Conservation (phyloP, 2,888 invertebrate species). For the Ceriagrion tenellum region DNA sequence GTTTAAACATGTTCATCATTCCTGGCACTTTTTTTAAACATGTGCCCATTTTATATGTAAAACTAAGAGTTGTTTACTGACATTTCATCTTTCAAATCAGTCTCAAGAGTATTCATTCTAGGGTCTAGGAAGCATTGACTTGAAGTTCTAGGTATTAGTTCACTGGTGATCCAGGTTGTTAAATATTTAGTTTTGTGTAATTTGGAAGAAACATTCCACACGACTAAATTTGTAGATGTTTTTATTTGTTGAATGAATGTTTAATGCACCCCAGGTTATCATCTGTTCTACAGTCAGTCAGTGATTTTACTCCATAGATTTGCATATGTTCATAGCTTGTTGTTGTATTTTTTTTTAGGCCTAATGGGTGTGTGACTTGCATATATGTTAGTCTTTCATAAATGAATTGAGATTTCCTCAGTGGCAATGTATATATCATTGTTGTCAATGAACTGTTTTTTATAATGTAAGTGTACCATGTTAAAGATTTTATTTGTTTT, state of each 20-base stretch:
- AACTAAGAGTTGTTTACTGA: background rate
- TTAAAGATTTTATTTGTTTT: conserved; percentile 6
- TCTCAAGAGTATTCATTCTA: background rate
- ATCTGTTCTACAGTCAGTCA: background rate
- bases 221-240: background rate
- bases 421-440: conserved; percentile 4
- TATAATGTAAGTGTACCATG: conserved; percentile 12
- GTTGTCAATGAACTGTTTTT: conserved; percentile 35
- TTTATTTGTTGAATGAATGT: background rate
- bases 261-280: background rate
- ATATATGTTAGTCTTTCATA: conserved; percentile 22
- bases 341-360: conserved; percentile 54
- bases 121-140: background rate
- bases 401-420: background rate
- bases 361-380: conserved; percentile 46
- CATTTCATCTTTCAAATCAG: background rate
- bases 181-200: background rate
- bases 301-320: conserved; percentile 4
- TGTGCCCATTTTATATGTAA: conserved; percentile 50
- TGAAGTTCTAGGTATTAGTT: background rate
- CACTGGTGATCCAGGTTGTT: background rate
- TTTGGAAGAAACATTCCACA: background rate
- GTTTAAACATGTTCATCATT: conserved; percentile 38
- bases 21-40: conserved; percentile 48
- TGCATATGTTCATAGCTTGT: conserved; percentile 28